Evolutionary conservation across 2,888 invertebrate genomes (phyloP), one percentile per base, ranked within the genome.

Genomic region (Entomobrya proxima): DNA sequence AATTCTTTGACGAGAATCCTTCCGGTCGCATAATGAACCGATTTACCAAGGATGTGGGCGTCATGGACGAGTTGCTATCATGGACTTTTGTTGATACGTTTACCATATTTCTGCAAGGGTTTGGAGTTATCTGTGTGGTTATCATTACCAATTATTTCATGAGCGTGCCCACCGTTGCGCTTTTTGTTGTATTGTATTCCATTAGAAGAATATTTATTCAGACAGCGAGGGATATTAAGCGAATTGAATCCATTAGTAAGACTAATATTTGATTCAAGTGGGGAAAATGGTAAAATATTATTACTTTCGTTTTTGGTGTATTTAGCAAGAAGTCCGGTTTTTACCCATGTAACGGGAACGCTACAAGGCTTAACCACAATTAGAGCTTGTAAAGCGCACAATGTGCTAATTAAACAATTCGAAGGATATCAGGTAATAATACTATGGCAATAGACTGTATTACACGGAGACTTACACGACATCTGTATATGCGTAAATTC

Each of bases 261-360:
- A 55, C 24, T 64, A 13, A 64, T 11, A 11, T 40, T 40, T 40
- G 9, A 40, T 40, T 40, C n/a, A n/a, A 55, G 35, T n/a, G n/a
- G n/a, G n/a, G n/a, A n/a, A n/a, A n/a, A n/a, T n/a, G n/a, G n/a
- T n/a, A n/a, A 32, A 67, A 32, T 35, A 7, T 13, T 15, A 32
- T 32, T 13, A 11, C 32, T 5, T 47, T 13, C 4, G 18, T 9
- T 4, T 21, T 11, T 61, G 18, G 44, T 24, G 5, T 27, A 72
- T 92, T 75, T 92, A 96, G 96, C 96, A 87, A 95, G 98, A 87
- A 98, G 98, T 90, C 98, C 98, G 0, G 96, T 99, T 18, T 98
- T 98, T 92, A 96, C 96, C 1, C 98, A 98, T 91, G 93, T 98
- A 90, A 96, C 95, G 91, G 96, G 97, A 32, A 95, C 97, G 0